phyloP scores from a whole-genome alignment of 2,113 vertebrate genomes.

The Perca schrenkii region DNA sequence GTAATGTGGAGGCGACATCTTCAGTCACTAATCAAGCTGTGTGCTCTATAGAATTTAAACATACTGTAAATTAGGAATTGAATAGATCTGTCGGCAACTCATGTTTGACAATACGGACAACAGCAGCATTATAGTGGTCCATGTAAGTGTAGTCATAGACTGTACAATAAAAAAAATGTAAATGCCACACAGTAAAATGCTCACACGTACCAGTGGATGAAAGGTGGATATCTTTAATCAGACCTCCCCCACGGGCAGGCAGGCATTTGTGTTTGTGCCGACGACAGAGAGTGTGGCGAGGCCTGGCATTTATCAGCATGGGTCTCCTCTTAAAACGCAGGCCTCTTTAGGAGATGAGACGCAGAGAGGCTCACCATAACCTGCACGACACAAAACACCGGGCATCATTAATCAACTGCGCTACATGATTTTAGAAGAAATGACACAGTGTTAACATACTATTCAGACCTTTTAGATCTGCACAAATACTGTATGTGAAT shows the following conservation, averaged over 20 bases:
- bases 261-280: slow-evolving; percentile 89
- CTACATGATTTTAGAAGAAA: neutral
- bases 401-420: neutral
- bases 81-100: neutral
- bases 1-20: neutral
- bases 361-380: slow-evolving; percentile 75
- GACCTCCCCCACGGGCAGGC: slow-evolving; percentile 87
- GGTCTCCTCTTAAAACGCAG: slow-evolving; percentile 81
- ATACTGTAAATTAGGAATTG: neutral
- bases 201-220: slow-evolving; percentile 84
- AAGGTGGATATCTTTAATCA: slow-evolving; percentile 86
- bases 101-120: neutral
- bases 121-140: neutral
- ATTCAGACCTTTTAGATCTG: neutral
- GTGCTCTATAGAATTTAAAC: neutral
- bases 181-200: slow-evolving; percentile 1
- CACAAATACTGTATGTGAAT: neutral
- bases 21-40: neutral
- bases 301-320: slow-evolving; percentile 89
- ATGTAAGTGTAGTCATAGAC: neutral
- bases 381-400: slow-evolving; percentile 42
- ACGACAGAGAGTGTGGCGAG: slow-evolving; percentile 83
- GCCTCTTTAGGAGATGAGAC: slow-evolving; percentile 77
- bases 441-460: neutral
- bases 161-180: neutral